Percentiles rank a stretch among this genome's conserved stretches.
Evolutionary conservation across 2,113 vertebrate species (phyloP).

Genomic region (Rattus rattus): DNA sequence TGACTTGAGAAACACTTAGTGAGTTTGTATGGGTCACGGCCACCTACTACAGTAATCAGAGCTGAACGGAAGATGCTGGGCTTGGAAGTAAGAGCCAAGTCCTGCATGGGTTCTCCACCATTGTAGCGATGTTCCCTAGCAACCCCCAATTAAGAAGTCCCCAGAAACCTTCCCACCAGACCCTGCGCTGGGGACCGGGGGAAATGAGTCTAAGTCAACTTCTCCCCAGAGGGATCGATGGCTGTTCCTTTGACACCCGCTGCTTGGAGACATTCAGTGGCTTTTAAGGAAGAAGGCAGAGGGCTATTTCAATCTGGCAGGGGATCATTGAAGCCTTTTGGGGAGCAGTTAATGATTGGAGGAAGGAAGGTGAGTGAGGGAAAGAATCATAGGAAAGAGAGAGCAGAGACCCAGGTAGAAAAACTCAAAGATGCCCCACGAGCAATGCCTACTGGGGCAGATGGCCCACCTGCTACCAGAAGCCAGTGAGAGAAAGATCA

Average conservation of each 20-base stretch:
- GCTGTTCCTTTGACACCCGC: not conserved
- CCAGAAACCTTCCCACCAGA: not conserved
- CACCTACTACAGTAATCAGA: not conserved
- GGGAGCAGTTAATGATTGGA: not conserved
- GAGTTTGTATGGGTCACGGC: not conserved
- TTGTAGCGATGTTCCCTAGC: not conserved
- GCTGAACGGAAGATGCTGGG: not conserved
- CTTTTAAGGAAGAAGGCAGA: not conserved
- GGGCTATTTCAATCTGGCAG: not conserved
- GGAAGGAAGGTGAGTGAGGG: accelerated
- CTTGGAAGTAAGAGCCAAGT: not conserved
- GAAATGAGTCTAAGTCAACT: not conserved
- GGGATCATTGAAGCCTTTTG: not conserved
- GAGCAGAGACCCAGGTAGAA: not conserved
- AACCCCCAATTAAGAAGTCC: conserved; percentile 53
- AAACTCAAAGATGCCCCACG: not conserved
- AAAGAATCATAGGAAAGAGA: not conserved
- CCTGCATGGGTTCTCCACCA: not conserved
- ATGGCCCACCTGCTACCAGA: not conserved
- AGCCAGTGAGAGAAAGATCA: not conserved
- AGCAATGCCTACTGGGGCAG: not conserved
- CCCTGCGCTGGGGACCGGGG: not conserved
- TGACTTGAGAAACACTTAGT: not conserved
- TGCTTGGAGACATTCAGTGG: not conserved
- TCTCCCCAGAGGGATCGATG: not conserved